A percentile compares a stretch with the other conserved stretches of the same genome.
phyloP scores from a whole-genome alignment of 2,113 vertebrate species.

The Daboia siamensis region DNA sequence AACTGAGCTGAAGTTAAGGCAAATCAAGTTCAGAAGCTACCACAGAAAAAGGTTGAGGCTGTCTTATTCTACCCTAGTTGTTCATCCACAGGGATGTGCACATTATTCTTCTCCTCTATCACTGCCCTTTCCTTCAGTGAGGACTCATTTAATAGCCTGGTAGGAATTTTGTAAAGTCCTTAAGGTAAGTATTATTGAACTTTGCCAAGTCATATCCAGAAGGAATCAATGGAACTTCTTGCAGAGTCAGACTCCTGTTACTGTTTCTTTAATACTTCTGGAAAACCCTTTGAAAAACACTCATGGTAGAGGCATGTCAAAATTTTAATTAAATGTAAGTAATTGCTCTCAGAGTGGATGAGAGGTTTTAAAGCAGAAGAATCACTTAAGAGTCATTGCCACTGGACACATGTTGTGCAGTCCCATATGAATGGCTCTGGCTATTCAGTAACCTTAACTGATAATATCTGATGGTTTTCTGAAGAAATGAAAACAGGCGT shows the following conservation, averaged over 20 bases:
- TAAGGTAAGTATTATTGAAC: neutral
- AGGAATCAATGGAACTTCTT: neutral
- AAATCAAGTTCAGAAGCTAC: neutral
- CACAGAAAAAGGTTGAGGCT: neutral
- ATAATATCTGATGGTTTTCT: neutral
- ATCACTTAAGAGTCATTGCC: neutral
- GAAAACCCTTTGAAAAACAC: neutral
- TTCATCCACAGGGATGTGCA: neutral
- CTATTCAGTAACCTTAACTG: neutral
- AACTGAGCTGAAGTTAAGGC: neutral
- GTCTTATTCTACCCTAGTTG: neutral
- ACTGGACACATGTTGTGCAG: neutral
- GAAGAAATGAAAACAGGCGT: neutral
- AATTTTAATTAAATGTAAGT: neutral
- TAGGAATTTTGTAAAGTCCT: neutral
- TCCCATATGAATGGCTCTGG: neutral
- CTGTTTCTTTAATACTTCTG: neutral
- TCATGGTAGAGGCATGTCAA: neutral
- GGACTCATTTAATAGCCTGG: neutral
- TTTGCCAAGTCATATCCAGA: neutral
- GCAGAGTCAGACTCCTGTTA: neutral
- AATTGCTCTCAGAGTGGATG: neutral
- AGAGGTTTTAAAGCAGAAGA: neutral
- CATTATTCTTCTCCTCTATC: neutral
- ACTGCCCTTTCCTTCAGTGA: neutral